phyloP scores from a whole-genome alignment of 2,113 vertebrate genomes.

The Sardina pilchardus region DNA sequence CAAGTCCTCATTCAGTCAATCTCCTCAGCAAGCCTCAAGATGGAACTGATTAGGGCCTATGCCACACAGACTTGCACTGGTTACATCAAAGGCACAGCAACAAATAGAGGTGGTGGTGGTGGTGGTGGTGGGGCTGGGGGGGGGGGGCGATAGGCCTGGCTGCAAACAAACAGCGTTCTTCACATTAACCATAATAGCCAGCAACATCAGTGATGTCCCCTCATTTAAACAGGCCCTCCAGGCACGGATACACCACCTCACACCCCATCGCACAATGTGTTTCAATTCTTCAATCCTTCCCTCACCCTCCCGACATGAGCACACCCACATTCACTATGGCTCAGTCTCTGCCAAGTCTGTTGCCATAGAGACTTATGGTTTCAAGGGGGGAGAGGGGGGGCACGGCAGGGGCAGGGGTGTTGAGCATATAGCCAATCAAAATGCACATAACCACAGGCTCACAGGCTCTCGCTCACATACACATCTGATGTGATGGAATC shows the following conservation, averaged over 20 bases:
- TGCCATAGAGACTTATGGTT: neutral
- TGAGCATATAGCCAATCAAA: neutral
- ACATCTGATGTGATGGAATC: neutral
- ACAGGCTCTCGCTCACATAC: neutral
- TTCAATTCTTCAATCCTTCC: conserved; percentile 34
- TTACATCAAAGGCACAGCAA: neutral
- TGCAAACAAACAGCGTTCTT: neutral
- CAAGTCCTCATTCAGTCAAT: conserved; percentile 17
- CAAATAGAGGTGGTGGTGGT: neutral
- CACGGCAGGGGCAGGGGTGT: no score
- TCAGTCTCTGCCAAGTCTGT: neutral
- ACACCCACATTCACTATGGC: neutral
- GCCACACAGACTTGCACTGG: conserved; percentile 16
- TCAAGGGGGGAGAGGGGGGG: neutral
- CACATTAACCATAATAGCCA: conserved; percentile 31
- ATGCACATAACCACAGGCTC: neutral
- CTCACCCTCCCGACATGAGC: conserved; percentile 42
- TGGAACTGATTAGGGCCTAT: conserved; percentile 1
- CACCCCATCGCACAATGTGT: neutral
- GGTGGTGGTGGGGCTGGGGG: no score
- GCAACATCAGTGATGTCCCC: conserved; percentile 42
- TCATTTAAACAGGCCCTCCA: conserved; percentile 58
- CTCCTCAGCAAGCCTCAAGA: conserved; percentile 2
- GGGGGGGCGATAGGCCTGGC: neutral
- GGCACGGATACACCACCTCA: conserved; percentile 39